Conservation (phyloP, 1,140 invertebrate genomes). For the Aleiodes sp. region DNA sequence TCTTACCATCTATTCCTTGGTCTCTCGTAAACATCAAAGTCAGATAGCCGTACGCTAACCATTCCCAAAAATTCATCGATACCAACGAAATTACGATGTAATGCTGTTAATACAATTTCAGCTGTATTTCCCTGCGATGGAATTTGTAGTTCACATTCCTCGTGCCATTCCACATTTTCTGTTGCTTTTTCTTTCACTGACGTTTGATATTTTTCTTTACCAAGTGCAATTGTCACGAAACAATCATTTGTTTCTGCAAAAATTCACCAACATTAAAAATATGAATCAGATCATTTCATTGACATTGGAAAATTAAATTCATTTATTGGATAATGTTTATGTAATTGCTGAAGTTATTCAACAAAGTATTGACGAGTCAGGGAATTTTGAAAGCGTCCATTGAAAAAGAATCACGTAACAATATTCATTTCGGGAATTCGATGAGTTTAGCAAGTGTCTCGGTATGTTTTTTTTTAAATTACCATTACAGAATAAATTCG, state of each 20-base stretch:
- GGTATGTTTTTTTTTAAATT: background rate
- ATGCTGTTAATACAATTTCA: conserved; percentile 83
- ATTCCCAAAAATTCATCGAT: conserved; percentile 94
- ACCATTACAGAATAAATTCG: background rate
- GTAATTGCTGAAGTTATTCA: background rate
- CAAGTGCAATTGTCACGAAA: conserved; percentile 92
- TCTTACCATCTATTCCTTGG: conserved; percentile 84
- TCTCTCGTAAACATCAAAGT: conserved; percentile 89
- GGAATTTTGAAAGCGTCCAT: background rate
- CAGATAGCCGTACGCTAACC: conserved; percentile 81
- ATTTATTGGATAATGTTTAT: too few species aligned
- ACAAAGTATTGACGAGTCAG: background rate
- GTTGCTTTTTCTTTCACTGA: conserved; percentile 90
- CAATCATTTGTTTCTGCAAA: conserved; percentile 85
- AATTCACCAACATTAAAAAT: too few species aligned
- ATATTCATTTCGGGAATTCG: background rate
- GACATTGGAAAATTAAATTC: too few species aligned
- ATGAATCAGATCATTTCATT: too few species aligned
- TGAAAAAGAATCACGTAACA: background rate
- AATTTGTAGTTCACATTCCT: conserved; percentile 95
- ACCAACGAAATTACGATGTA: conserved; percentile 88
- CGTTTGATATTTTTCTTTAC: conserved; percentile 96
- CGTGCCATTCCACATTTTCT: conserved; percentile 89
- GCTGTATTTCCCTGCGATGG: conserved; percentile 88
- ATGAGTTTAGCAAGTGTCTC: background rate